phyloP scores from a whole-genome alignment of 2,888 invertebrate genomes.

The Drosophila imparisetae region DNA sequence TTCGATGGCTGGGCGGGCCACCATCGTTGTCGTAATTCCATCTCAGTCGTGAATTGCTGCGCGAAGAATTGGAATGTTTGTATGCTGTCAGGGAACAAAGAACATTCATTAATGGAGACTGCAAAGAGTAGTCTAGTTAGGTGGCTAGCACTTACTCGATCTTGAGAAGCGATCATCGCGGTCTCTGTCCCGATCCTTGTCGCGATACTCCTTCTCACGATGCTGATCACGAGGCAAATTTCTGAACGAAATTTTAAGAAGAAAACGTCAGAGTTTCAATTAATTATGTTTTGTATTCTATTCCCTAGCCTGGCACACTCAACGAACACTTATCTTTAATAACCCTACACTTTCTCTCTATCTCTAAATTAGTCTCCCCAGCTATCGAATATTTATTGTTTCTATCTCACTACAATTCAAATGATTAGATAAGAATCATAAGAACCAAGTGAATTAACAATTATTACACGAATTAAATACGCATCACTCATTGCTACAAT shows the following conservation, averaged over 20 bases:
- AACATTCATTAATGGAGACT: neutral
- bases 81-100: conserved; percentile 85
- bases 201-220: conserved; percentile 85
- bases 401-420: neutral
- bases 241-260: conserved; percentile 50
- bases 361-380: neutral
- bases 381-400: neutral
- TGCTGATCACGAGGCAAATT: conserved; percentile 84
- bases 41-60: conserved; percentile 85
- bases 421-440: neutral
- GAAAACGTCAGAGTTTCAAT: neutral
- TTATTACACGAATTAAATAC: neutral
- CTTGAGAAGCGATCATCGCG: conserved; percentile 85
- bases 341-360: neutral
- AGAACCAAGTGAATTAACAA: neutral
- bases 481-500: neutral
- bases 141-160: conserved; percentile 78
- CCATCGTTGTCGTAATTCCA: conserved; percentile 85
- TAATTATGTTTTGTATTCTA: neutral
- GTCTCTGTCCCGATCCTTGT: conserved; percentile 84
- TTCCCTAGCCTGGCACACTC: neutral
- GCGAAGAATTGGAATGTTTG: conserved; percentile 90
- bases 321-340: too few species aligned
- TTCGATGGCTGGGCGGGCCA: conserved; percentile 83
- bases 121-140: neutral